phyloP scores from a whole-genome alignment of 1,140 invertebrate genomes.

The Aradophagus sp. region DNA sequence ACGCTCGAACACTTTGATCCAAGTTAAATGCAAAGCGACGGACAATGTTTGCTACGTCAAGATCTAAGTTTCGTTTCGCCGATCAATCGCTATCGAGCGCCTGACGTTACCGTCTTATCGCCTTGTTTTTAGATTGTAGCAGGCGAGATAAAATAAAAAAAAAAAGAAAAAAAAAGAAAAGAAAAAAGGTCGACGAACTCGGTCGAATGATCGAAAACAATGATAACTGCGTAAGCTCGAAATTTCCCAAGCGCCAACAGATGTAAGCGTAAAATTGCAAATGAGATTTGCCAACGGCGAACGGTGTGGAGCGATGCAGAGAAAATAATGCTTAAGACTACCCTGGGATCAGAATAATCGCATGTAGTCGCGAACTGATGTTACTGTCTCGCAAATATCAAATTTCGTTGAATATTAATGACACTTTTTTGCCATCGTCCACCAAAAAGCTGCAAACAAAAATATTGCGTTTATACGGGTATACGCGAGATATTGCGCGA shows the following conservation, averaged over 20 bases:
- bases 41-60: constrained; percentile 7
- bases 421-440: constrained; percentile 45
- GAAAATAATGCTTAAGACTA: constrained; percentile 60
- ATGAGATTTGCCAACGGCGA: constrained; percentile 58
- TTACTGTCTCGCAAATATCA: constrained; percentile 45
- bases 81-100: too few species aligned
- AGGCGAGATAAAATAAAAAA: constrained; percentile 1
- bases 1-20: constrained; percentile 17
- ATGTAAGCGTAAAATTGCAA: constrained; percentile 58
- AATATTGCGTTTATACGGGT: constrained; percentile 45
- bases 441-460: constrained; percentile 21
- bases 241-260: constrained; percentile 19
- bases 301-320: constrained; percentile 50
- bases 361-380: constrained; percentile 42
- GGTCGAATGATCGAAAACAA: constrained; percentile 32
- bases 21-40: constrained; percentile 8
- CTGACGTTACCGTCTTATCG: background rate
- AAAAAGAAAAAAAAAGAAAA: background rate
- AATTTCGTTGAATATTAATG: constrained; percentile 57
- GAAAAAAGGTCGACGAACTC: constrained; percentile 26
- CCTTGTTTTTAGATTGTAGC: too few species aligned
- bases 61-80: too few species aligned
- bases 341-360: constrained; percentile 60
- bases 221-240: constrained; percentile 25
- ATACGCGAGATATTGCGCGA: constrained; percentile 22